These are phyloP conservation scores for Tuberolachnus salignus DNA, from an alignment of 2,888 invertebrate species.

Conservation along the genomic window DNA sequence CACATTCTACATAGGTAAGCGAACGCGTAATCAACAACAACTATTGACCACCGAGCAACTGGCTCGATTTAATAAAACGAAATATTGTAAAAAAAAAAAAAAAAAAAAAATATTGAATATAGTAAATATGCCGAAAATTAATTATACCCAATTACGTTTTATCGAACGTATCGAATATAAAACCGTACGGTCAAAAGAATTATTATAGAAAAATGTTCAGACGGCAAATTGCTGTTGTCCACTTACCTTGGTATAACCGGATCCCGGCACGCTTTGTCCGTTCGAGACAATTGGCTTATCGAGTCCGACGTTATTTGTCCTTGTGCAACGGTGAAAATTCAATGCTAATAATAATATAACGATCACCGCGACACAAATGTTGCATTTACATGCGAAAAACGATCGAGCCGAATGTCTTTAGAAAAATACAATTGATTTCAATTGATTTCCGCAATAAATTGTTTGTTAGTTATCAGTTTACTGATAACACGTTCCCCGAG, in stretches of 20 bases:
- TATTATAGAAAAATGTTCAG: constrained; percentile 6
- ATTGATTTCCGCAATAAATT: not conserved
- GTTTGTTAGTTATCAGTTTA: constrained; percentile 39
- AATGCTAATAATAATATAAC: too few relatives aligned
- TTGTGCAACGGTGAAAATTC: not conserved
- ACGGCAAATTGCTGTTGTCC: not conserved
- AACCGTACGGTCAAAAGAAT: not conserved
- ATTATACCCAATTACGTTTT: not conserved
- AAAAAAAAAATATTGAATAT: too few relatives aligned
- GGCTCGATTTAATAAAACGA: not conserved
- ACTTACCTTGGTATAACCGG: constrained; percentile 11
- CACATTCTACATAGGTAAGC: not conserved
- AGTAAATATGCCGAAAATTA: not conserved
- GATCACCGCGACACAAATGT: not conserved
- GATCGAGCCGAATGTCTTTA: not conserved
- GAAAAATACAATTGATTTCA: not conserved
- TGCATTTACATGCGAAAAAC: not conserved
- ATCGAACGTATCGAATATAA: not conserved
- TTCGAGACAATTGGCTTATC: not conserved
- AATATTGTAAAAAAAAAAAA: too few relatives aligned
- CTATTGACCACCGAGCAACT: not conserved
- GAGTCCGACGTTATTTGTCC: not conserved
- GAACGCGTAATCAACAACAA: not conserved
- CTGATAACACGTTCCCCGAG: constrained; percentile 6
- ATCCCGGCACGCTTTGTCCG: not conserved